Evolutionary conservation across 2,113 vertebrate genomes (phyloP).

Genomic region (Podiceps cristatus): DNA sequence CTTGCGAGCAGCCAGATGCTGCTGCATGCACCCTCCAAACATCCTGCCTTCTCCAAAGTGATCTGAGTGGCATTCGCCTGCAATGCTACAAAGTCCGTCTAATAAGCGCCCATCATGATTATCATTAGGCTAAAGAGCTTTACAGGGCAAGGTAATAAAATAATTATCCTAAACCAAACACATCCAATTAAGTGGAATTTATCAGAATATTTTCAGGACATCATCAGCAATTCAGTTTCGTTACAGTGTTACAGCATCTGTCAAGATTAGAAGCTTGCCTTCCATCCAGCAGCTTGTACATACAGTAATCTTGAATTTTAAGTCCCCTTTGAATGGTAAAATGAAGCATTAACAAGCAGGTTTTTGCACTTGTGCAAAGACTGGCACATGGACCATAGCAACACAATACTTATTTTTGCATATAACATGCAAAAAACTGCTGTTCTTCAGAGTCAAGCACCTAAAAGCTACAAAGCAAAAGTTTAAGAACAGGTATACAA

Average conservation of each 20-base stretch:
- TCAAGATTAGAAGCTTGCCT: background rate
- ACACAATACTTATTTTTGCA: background rate
- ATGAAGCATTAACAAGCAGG: rapidly evolving
- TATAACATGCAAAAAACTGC: background rate
- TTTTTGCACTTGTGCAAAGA: background rate
- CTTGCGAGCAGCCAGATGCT: background rate
- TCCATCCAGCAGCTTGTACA: background rate
- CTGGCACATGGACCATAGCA: rapidly evolving
- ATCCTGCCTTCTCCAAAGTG: background rate
- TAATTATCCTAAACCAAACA: background rate
- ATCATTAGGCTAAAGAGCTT: background rate
- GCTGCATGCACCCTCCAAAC: background rate
- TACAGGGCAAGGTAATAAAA: background rate
- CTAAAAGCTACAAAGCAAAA: background rate
- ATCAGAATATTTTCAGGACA: background rate
- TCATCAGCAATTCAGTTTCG: background rate
- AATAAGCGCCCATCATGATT: background rate
- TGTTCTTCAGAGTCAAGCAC: background rate
- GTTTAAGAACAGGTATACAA: background rate
- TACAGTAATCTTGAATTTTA: background rate
- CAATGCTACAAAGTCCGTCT: background rate
- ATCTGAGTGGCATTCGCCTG: rapidly evolving
- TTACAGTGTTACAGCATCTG: background rate
- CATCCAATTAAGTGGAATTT: background rate
- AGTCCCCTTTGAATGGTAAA: background rate